Evolutionary conservation across 2,888 invertebrate species (phyloP).

Genomic region (Clostera curtula): DNA sequence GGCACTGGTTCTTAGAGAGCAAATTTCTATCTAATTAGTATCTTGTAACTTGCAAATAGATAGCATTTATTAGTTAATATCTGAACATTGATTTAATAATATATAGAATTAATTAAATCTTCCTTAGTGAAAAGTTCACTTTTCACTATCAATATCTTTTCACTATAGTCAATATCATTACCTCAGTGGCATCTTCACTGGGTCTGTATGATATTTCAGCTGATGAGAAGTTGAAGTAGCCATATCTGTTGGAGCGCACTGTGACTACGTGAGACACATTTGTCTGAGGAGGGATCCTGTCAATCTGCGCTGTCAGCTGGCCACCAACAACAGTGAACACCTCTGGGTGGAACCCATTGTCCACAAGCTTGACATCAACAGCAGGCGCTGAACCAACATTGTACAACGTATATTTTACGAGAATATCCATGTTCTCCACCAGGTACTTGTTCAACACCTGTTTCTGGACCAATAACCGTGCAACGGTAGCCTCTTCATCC

Average conservation of each 20-base stretch:
- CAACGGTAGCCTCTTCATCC: conserved; percentile 83
- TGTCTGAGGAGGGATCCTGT: conserved; percentile 92
- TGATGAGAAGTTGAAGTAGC: conserved; percentile 97
- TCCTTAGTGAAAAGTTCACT: too few relatives aligned
- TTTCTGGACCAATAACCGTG: conserved; percentile 92
- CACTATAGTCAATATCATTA: conserved; percentile 45
- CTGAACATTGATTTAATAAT: too few relatives aligned
- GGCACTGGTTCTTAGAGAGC: too few relatives aligned
- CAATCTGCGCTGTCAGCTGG: conserved; percentile 85
- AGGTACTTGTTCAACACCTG: conserved; percentile 96
- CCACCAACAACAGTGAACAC: conserved; percentile 94
- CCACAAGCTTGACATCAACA: conserved; percentile 89
- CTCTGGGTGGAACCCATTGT: conserved; percentile 93
- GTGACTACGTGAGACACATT: conserved; percentile 97
- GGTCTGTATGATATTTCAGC: conserved; percentile 93
- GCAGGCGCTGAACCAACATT: conserved; percentile 96
- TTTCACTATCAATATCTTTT: too few relatives aligned
- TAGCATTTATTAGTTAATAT: too few relatives aligned
- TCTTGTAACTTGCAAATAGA: too few relatives aligned
- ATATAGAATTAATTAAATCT: too few relatives aligned
- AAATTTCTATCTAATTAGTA: too few relatives aligned
- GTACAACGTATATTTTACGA: conserved; percentile 94
- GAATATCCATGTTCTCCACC: conserved; percentile 96
- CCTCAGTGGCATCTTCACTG: conserved; percentile 86
- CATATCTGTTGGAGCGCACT: conserved; percentile 90